Evolutionary conservation across 2,113 vertebrate genomes (phyloP).

Genomic region (Holacanthus passer): DNA sequence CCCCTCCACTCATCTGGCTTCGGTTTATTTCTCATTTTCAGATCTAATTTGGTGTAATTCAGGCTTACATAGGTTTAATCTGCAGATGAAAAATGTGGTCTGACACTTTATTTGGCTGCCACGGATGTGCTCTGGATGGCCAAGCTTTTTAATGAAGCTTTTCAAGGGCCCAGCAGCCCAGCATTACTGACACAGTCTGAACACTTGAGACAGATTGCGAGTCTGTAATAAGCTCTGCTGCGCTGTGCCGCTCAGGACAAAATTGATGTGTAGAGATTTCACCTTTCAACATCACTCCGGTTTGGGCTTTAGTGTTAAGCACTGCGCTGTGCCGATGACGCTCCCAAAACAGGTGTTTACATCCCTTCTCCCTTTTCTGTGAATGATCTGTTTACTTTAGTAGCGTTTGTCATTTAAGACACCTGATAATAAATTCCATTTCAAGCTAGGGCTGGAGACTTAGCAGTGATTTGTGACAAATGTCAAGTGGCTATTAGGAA

Average conservation of each 20-base stretch:
- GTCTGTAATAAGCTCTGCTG: constrained; percentile 77
- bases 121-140: constrained; percentile 70
- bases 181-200: constrained; percentile 69
- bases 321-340: constrained; percentile 41
- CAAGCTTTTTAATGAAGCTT: constrained; percentile 78
- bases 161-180: constrained; percentile 57
- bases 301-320: constrained; percentile 63
- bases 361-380: constrained; percentile 42
- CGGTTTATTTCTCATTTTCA: constrained; percentile 77
- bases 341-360: constrained; percentile 75
- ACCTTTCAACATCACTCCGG: constrained; percentile 69
- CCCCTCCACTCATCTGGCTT: constrained; percentile 60
- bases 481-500: constrained; percentile 69
- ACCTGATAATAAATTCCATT: constrained; percentile 70
- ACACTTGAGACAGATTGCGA: constrained; percentile 77
- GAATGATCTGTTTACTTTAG: constrained; percentile 71
- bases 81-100: constrained; percentile 78
- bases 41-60: constrained; percentile 79
- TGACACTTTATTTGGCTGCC: constrained; percentile 81
- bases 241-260: constrained; percentile 67
- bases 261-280: constrained; percentile 77
- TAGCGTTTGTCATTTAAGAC: constrained; percentile 73
- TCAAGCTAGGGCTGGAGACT: constrained; percentile 32
- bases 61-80: constrained; percentile 77
- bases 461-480: constrained; percentile 68